These are phyloP conservation scores for Barbus barbus DNA, from an alignment of 2,113 vertebrate genomes.

Conservation along the genomic window DNA sequence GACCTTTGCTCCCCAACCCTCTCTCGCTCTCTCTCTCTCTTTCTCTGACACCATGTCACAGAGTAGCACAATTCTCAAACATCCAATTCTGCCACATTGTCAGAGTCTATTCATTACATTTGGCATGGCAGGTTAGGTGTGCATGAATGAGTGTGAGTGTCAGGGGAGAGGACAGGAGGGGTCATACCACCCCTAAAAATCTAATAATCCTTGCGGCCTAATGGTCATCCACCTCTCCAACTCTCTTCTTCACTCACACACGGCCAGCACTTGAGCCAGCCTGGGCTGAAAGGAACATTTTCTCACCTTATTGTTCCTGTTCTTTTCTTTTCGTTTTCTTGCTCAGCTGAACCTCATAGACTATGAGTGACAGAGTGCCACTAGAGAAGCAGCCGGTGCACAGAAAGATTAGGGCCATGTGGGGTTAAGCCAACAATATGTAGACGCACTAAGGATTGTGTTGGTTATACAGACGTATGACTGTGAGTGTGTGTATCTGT, in stretches of 20 bases:
- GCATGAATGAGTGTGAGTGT: slow-evolving; percentile 37
- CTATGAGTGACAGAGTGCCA: slow-evolving; percentile 73
- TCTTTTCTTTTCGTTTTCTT: slow-evolving; percentile 43
- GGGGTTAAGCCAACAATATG: slow-evolving; percentile 79
- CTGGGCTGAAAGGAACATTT: slow-evolving; percentile 64
- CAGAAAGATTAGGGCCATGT: slow-evolving; percentile 74
- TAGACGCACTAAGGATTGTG: slow-evolving; percentile 54
- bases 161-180: slow-evolving; percentile 9
- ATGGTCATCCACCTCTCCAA: slow-evolving; percentile 69
- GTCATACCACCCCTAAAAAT: slow-evolving; percentile 41
- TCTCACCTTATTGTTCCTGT: slow-evolving; percentile 67
- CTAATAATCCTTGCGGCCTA: slow-evolving; percentile 59
- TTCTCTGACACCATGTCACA: neutral
- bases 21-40: neutral
- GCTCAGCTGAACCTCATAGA: slow-evolving; percentile 63
- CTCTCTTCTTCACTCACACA: slow-evolving; percentile 59
- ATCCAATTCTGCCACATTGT: slow-evolving; percentile 32
- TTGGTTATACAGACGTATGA: slow-evolving; percentile 26
- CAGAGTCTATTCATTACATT: slow-evolving; percentile 39
- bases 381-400: slow-evolving; percentile 70
- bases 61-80: slow-evolving; percentile 36
- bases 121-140: slow-evolving; percentile 26
- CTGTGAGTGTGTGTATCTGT: slow-evolving; percentile 11
- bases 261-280: slow-evolving; percentile 63
- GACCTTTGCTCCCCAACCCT: neutral